These are phyloP conservation scores for Asobara japonica DNA, from an alignment of 1,140 invertebrate genomes.

Conservation along the genomic window DNA sequence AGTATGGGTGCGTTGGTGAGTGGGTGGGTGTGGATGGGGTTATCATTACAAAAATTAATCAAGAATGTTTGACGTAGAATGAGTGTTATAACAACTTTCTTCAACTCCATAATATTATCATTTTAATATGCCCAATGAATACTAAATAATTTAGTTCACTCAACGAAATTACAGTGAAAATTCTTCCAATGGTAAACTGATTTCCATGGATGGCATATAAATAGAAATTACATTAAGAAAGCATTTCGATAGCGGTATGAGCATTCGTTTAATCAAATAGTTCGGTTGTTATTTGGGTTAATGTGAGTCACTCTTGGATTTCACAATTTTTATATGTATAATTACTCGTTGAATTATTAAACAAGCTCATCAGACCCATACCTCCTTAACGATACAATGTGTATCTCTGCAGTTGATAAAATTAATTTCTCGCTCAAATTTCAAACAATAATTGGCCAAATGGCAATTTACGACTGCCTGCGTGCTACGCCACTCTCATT, in stretches of 20 bases:
- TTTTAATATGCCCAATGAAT: too few species aligned
- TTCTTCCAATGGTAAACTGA: background rate
- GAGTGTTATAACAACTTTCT: too few species aligned
- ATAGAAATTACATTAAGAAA: slow-evolving; percentile 24
- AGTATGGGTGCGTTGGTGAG: too few species aligned
- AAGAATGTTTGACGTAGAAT: too few species aligned
- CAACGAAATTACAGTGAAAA: background rate
- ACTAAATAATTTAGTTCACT: background rate
- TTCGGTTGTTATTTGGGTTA: slow-evolving; percentile 30
- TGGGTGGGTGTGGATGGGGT: too few species aligned
- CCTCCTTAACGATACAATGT: slow-evolving; percentile 38
- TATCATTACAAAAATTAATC: too few species aligned
- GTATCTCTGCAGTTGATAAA: slow-evolving; percentile 18
- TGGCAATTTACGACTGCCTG: background rate
- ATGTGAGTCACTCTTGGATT: background rate
- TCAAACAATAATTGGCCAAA: background rate
- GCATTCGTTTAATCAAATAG: slow-evolving; percentile 14
- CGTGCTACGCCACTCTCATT: background rate
- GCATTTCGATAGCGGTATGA: background rate
- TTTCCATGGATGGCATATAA: slow-evolving; percentile 28
- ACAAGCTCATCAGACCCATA: slow-evolving; percentile 4
- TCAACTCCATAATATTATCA: too few species aligned
- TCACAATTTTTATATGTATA: slow-evolving; percentile 16
- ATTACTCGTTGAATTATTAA: slow-evolving; percentile 15
- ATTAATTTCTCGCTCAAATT: slow-evolving; percentile 18